Conservation (phyloP, 2,888 invertebrate genomes). For the Arrhopalites spinosus region DNA sequence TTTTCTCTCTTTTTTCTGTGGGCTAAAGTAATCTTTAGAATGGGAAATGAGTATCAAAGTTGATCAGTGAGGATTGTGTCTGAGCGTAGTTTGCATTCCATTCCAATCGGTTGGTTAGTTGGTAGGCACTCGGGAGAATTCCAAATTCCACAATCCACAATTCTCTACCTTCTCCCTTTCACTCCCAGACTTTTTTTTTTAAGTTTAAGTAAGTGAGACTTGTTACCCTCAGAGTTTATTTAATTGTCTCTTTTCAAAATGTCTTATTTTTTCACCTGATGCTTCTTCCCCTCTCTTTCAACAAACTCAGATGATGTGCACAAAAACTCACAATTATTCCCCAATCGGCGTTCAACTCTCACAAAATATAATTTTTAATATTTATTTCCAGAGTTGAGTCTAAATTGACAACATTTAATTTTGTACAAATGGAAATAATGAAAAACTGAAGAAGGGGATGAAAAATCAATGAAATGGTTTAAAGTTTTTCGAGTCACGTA, state of each 20-base stretch:
- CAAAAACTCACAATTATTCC: neutral
- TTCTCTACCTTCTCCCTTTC: neutral
- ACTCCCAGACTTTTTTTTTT: no score
- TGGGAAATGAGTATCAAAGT: neutral
- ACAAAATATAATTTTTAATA: neutral
- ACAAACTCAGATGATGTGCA: neutral
- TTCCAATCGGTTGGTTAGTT: constrained; percentile 2
- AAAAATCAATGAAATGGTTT: no score
- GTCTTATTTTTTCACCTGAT: constrained; percentile 1
- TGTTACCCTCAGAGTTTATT: neutral
- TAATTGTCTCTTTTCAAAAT: constrained; percentile 1
- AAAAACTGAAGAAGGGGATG: neutral
- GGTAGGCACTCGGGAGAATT: neutral
- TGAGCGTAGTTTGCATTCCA: constrained; percentile 1
- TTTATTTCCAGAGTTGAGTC: neutral
- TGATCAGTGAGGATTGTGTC: neutral
- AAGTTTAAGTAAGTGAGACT: neutral
- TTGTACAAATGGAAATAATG: no score
- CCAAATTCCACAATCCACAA: constrained; percentile 8
- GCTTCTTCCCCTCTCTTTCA: neutral
- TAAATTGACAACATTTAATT: no score
- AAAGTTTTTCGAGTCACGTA: no score
- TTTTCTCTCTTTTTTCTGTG: no score
- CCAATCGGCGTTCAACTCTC: neutral
- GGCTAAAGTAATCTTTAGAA: no score